Evolutionary conservation across 2,113 vertebrate species (phyloP).

Genomic region (Naja naja): DNA sequence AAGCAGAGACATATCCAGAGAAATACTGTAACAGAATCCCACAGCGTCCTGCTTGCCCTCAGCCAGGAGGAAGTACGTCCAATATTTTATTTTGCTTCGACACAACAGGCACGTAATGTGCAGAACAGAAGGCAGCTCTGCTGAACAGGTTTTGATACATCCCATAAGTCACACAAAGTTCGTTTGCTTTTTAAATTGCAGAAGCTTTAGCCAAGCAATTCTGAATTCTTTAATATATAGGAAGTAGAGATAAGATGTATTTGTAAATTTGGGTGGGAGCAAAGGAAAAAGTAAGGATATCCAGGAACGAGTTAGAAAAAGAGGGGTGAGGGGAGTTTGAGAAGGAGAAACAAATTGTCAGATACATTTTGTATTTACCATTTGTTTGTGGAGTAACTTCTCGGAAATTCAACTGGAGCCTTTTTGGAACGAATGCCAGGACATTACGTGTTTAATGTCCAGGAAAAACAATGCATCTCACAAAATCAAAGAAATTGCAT

Average conservation of each 20-base stretch:
- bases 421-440: conserved; percentile 46
- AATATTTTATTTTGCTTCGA: conserved; percentile 29
- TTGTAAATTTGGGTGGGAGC: background rate
- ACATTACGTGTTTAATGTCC: conserved; percentile 14
- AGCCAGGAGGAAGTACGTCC: conserved; percentile 54
- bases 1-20: conserved; percentile 5
- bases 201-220: background rate
- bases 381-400: conserved; percentile 32
- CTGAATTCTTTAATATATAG: background rate
- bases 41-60: conserved; percentile 27
- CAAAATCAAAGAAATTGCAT: conserved; percentile 57
- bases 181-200: no score
- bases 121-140: conserved; percentile 8
- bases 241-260: conserved; percentile 1
- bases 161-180: background rate
- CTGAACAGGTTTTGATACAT: conserved; percentile 26
- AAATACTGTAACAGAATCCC: background rate
- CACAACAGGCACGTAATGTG: conserved; percentile 43
- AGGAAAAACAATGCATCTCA: conserved; percentile 35
- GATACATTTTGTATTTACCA: conserved; percentile 17
- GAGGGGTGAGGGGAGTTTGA: background rate
- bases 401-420: conserved; percentile 39
- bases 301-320: background rate
- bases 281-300: conserved; percentile 18
- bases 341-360: conserved; percentile 23